Evolutionary conservation across 2,888 invertebrate genomes (phyloP).

Genomic region (Biston betularia): DNA sequence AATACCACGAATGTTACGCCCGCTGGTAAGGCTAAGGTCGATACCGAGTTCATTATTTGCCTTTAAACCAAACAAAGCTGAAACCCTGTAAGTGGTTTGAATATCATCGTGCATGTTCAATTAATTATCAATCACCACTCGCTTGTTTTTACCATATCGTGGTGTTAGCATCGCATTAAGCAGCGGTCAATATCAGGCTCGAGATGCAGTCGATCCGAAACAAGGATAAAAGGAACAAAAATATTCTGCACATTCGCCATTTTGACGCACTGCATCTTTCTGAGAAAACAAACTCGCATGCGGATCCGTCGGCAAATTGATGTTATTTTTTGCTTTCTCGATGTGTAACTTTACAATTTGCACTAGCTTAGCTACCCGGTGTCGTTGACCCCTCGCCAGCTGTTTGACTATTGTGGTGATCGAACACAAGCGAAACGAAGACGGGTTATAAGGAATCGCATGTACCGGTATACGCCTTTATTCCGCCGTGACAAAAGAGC

Average conservation of each 20-base stretch:
- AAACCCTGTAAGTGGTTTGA: slow-evolving; percentile 27
- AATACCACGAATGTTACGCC: slow-evolving; percentile 59
- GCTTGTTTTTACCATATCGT: slow-evolving; percentile 30
- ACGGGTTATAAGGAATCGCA: slow-evolving; percentile 75
- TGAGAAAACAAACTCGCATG: slow-evolving; percentile 63
- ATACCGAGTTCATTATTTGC: slow-evolving; percentile 44
- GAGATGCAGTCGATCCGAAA: slow-evolving; percentile 42
- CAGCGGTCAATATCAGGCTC: slow-evolving; percentile 36
- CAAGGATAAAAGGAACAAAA: slow-evolving; percentile 57
- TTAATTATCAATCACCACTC: slow-evolving; percentile 30
- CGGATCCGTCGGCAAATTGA: slow-evolving; percentile 67
- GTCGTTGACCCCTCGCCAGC: slow-evolving; percentile 82
- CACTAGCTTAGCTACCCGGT: slow-evolving; percentile 73
- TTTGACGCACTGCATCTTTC: slow-evolving; percentile 63
- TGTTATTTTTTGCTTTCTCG: slow-evolving; percentile 75
- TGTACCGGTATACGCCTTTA: slow-evolving; percentile 74
- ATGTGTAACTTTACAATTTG: slow-evolving; percentile 82
- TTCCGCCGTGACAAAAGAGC: slow-evolving; percentile 78
- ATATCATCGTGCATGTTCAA: slow-evolving; percentile 26
- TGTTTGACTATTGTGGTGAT: slow-evolving; percentile 75
- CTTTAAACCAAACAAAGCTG: slow-evolving; percentile 34
- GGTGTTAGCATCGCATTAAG: slow-evolving; percentile 30
- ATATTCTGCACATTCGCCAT: slow-evolving; percentile 61
- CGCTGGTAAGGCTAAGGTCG: slow-evolving; percentile 42
- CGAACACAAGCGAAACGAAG: slow-evolving; percentile 71